These are phyloP conservation scores for Corydoras sp. DNA, from an alignment of 2,113 vertebrate genomes.

Conservation along the genomic window DNA sequence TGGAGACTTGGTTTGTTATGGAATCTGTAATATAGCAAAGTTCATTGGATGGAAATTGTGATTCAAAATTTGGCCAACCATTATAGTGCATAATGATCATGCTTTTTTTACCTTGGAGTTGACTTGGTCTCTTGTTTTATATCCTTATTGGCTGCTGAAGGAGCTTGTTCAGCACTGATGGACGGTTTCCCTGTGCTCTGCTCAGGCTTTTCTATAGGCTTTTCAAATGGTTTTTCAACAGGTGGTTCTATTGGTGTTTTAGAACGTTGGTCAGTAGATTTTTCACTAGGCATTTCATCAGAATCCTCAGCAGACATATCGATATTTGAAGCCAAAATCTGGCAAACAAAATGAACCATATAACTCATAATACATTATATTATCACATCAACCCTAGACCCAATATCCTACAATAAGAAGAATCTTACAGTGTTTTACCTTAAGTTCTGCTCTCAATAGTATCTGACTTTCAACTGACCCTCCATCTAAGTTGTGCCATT, in stretches of 20 bases:
- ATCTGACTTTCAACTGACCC: slow-evolving; percentile 66
- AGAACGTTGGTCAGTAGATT: neutral
- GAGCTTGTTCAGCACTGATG: slow-evolving; percentile 9
- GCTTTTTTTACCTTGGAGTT: slow-evolving; percentile 25
- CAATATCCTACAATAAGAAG: neutral
- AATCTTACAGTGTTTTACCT: slow-evolving; percentile 60
- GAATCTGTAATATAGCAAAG: too few species aligned
- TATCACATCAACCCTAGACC: neutral
- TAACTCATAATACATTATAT: neutral
- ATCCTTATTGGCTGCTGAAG: slow-evolving; percentile 21
- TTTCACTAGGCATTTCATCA: neutral
- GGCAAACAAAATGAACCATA: neutral
- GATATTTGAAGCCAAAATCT: slow-evolving; percentile 44
- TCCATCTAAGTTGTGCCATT: slow-evolving; percentile 71
- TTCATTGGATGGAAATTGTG: too few species aligned
- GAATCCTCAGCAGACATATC: neutral
- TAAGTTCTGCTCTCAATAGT: slow-evolving; percentile 77
- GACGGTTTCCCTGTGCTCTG: slow-evolving; percentile 10
- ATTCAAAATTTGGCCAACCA: neutral
- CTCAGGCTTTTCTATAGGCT: neutral
- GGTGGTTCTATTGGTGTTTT: slow-evolving; percentile 3
- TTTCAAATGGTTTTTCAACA: slow-evolving; percentile 1
- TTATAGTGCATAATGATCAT: neutral
- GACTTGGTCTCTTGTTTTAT: slow-evolving; percentile 32
- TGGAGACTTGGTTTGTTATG: too few species aligned